A percentile compares a stretch with the other conserved stretches of the same genome.
These are phyloP conservation scores for Drosophila trapezifrons DNA, from an alignment of 1,140 invertebrate species.

Conservation along the genomic window DNA sequence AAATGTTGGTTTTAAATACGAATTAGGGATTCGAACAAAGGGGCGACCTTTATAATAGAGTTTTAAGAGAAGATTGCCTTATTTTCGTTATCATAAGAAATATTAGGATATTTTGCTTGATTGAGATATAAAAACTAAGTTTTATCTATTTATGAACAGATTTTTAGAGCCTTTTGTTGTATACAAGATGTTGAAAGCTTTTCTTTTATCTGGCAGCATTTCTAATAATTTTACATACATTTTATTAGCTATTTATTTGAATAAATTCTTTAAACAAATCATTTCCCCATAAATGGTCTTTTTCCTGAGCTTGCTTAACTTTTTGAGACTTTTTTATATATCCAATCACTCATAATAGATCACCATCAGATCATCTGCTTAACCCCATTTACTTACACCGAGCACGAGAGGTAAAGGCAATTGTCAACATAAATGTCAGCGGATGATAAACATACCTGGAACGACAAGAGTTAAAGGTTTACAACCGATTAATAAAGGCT, in stretches of 20 bases:
- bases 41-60: slow-evolving; percentile 1
- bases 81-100: too few species aligned
- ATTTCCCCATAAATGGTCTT: background rate
- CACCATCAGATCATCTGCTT: slow-evolving; percentile 30
- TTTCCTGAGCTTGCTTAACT: background rate
- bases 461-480: slow-evolving; percentile 60
- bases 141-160: too few species aligned
- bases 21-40: slow-evolving; percentile 9
- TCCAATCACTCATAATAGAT: slow-evolving; percentile 27
- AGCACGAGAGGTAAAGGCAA: slow-evolving; percentile 11
- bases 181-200: too few species aligned
- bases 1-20: slow-evolving; percentile 33
- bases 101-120: background rate
- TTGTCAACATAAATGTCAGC: slow-evolving; percentile 56
- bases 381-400: slow-evolving; percentile 46
- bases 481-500: slow-evolving; percentile 59
- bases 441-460: slow-evolving; percentile 61
- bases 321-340: background rate
- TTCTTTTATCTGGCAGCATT: background rate
- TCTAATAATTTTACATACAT: too few species aligned
- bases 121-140: too few species aligned
- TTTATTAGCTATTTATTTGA: background rate
- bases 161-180: background rate
- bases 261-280: background rate
- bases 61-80: too few species aligned